Evolutionary conservation across 2,888 invertebrate species (phyloP).

Genomic region (Aricia artaxerxes): DNA sequence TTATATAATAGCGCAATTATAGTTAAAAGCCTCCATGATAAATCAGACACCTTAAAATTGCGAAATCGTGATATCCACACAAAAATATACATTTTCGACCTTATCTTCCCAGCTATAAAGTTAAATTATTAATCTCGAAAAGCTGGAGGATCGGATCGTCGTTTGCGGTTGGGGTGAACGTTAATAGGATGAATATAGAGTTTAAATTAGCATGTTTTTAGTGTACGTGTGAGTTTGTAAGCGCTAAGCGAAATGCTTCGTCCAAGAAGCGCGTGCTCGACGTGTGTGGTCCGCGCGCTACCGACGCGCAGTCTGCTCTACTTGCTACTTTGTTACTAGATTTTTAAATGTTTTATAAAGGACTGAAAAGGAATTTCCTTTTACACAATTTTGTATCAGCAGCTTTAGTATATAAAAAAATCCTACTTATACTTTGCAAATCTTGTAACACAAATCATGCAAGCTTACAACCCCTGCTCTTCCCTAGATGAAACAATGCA

Average conservation of each 20-base stretch:
- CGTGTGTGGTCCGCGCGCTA: conserved; percentile 48
- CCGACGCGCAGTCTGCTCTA: conserved; percentile 43
- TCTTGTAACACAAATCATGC: too few species aligned
- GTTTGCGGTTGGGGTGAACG: conserved; percentile 6
- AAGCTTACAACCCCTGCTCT: too few species aligned
- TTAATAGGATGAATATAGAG: conserved; percentile 1
- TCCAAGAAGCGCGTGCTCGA: conserved; percentile 42
- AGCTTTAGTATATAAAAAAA: too few species aligned
- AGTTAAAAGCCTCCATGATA: conserved; percentile 38
- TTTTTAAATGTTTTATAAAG: too few species aligned
- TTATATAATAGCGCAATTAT: conserved; percentile 40
- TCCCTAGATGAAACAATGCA: too few species aligned
- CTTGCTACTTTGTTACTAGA: conserved; percentile 32
- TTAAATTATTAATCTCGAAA: conserved; percentile 30
- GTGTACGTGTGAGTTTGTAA: conserved; percentile 36
- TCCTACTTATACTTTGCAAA: too few species aligned
- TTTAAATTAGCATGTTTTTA: conserved; percentile 30
- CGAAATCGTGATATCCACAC: conserved; percentile 54
- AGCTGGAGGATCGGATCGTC: conserved; percentile 22
- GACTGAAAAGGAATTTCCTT: too few species aligned
- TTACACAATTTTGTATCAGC: too few species aligned
- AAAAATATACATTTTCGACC: conserved; percentile 47
- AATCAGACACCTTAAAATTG: conserved; percentile 54
- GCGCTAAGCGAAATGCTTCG: conserved; percentile 44
- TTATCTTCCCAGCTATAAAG: conserved; percentile 31